Base-by-base conservation (phyloP, 1,140 invertebrate species). In the Macrotrachela quadricornifera region DNA sequence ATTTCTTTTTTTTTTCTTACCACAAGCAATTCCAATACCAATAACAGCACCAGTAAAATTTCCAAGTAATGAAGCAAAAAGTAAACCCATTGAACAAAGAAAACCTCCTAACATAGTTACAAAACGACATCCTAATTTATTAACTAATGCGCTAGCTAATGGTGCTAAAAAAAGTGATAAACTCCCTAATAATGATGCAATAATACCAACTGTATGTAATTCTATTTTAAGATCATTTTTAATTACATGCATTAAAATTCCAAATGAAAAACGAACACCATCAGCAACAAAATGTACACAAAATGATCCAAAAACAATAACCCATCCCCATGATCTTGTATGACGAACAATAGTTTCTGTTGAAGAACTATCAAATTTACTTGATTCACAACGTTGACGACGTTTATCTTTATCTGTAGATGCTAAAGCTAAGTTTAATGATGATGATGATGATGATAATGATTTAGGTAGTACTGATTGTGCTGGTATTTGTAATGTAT, bases 261-360 rank as follows among this genome's bases (percentile, higher is more conserved):
- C 68, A 57, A 73, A 72, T 13, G 70, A 67, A 55, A 71, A 73
- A 9, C 65, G 60, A 46, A 73, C 64, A 11, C 91, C 91, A 66
- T 97, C 91, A n/a, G 94, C 85, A 57, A 96, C 83, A 72, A 96
- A 80, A 76, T 96, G 95, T 67, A 87, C 91, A 77, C 94, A 79
- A 69, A 97, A 97, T 10, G 84, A 88, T 45, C 85, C 86, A 60
- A 90, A 79, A 36, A 94, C 88, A 56, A 96, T 80, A 66, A 90
- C 78, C 87, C 87, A 92, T 1, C 85, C 86, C 65, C 83, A 86
- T 30, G 21, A 30, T 30, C 3, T 30, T 30, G 21, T 30, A 30
- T 30, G 21, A 30, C 21, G 21, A 30, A 30, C 8, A 30, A 30
- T 8, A 30, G 21, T 30, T 30, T 30, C 21, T 8, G 21, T 30